Conservation (phyloP, 2,113 vertebrate species). For the Ageneiosus marmoratus region DNA sequence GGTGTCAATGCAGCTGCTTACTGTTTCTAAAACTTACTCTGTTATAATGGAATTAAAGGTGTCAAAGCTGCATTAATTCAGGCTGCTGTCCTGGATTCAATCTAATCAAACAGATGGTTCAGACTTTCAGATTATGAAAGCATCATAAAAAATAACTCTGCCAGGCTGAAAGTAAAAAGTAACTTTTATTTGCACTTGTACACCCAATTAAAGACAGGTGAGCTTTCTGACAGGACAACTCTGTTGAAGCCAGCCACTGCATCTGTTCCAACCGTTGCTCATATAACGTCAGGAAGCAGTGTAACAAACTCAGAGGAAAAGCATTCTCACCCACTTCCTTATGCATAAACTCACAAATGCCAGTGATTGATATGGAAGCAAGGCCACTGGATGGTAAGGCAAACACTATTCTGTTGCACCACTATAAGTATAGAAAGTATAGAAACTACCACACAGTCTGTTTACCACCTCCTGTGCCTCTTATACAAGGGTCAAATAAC, state of each 20-base stretch:
- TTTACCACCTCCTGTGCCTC: not conserved
- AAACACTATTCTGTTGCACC: no score
- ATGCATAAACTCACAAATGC: no score
- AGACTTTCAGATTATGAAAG: constrained; percentile 32
- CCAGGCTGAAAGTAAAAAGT: not conserved
- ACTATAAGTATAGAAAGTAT: no score
- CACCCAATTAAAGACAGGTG: constrained; percentile 13
- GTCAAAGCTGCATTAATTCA: not conserved
- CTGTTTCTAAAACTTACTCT: not conserved
- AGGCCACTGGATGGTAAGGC: no score
- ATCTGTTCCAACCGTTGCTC: no score
- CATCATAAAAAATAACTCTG: constrained; percentile 2
- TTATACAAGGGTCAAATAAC: not conserved
- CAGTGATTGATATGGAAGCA: no score
- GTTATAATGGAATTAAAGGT: constrained; percentile 47
- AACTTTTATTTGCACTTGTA: not conserved
- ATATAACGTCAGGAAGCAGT: no score
- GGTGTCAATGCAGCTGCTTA: not conserved
- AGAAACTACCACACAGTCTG: not conserved
- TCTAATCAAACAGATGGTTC: constrained; percentile 42
- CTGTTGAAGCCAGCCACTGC: no score
- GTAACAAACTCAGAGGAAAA: no score
- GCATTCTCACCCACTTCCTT: no score
- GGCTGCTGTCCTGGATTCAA: not conserved
- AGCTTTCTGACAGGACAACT: no score